A percentile compares a stretch with the other conserved stretches of the same genome.
These are phyloP conservation scores for Pollicipes pollicipes DNA, from an alignment of 1,140 invertebrate genomes.

Conservation along the genomic window DNA sequence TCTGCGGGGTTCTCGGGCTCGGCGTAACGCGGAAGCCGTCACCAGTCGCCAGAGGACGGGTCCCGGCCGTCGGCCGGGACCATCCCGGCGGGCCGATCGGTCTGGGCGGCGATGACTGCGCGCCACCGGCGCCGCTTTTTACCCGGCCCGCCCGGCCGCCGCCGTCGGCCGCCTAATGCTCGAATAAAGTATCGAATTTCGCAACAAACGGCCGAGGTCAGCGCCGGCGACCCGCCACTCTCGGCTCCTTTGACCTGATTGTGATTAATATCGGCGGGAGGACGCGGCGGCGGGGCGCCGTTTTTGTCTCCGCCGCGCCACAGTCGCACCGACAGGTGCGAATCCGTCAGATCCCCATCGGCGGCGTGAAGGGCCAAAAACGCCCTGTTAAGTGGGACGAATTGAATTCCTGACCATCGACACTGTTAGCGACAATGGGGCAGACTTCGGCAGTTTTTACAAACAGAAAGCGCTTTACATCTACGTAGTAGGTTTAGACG, in stretches of 20 bases:
- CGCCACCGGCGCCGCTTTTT: neutral
- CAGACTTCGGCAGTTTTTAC: neutral
- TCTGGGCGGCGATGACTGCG: neutral
- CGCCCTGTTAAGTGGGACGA: neutral
- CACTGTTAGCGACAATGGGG: neutral
- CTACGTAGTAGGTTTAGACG: too few species aligned
- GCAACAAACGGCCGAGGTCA: neutral
- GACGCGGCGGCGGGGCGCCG: too few species aligned
- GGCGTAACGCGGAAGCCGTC: neutral
- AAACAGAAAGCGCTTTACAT: too few species aligned
- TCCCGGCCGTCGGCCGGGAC: too few species aligned
- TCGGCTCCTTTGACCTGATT: neutral
- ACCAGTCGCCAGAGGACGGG: too few species aligned
- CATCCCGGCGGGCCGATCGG: too few species aligned
- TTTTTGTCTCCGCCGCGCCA: neutral
- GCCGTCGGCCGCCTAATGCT: neutral
- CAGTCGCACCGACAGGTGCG: neutral
- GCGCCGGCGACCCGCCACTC: neutral
- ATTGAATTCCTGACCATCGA: neutral
- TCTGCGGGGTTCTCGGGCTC: too few species aligned
- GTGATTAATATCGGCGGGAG: neutral
- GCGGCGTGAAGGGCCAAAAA: neutral
- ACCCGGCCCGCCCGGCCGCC: too few species aligned
- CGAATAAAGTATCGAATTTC: slow-evolving; percentile 2
- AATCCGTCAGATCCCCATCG: neutral